Evolutionary conservation across 2,113 vertebrate species (phyloP).

Genomic region (Columba livia): DNA sequence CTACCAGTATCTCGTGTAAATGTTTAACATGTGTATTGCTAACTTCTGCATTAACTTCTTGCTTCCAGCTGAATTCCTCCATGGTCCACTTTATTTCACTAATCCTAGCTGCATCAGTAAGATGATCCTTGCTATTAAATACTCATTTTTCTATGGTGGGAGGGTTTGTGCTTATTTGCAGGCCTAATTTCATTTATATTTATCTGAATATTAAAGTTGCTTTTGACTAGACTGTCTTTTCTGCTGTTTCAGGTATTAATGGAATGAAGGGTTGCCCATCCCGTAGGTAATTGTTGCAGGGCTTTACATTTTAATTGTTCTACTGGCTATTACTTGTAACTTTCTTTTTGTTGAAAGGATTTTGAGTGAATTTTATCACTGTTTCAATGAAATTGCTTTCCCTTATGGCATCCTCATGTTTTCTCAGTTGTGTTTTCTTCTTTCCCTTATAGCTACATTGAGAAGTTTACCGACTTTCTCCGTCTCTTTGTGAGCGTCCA

Average conservation of each 20-base stretch:
- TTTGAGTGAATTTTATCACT: constrained; percentile 29
- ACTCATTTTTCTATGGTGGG: neutral
- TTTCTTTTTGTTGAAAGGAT: constrained; percentile 25
- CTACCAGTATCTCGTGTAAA: neutral
- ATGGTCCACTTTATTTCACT: neutral
- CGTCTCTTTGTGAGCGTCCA: constrained; percentile 97
- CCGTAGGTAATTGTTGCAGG: constrained; percentile 77
- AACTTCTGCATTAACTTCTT: neutral
- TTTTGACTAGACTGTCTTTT: constrained; percentile 73
- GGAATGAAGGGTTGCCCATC: constrained; percentile 75
- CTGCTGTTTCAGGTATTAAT: constrained; percentile 80
- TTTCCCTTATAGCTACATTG: constrained; percentile 87
- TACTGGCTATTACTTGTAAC: constrained; percentile 8
- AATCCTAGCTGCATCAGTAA: neutral
- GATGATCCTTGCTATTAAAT: neutral
- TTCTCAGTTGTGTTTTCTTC: constrained; percentile 1
- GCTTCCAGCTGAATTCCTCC: neutral
- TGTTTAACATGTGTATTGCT: neutral
- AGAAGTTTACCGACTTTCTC: constrained; percentile 98
- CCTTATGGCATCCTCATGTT: neutral
- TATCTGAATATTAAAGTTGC: constrained; percentile 68
- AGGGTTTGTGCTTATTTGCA: neutral
- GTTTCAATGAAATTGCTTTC: constrained; percentile 1
- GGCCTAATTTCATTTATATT: neutral
- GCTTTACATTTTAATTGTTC: constrained; percentile 71